Evolutionary conservation across 2,888 invertebrate species (phyloP).

Genomic region (Ormyrus thymus): DNA sequence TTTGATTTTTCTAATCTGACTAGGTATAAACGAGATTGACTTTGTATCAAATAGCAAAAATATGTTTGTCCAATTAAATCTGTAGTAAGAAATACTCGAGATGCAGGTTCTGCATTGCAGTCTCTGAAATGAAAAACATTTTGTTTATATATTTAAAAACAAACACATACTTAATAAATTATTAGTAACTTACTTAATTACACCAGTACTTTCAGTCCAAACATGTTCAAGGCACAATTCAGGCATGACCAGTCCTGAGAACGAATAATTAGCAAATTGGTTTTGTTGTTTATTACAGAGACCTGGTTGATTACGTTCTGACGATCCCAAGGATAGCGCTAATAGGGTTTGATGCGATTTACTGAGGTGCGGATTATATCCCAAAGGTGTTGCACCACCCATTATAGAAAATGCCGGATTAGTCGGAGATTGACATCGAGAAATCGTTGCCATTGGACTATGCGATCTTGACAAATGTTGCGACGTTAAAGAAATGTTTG

Average conservation of each 20-base stretch:
- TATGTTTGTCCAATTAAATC: constrained; percentile 91
- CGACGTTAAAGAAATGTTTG: constrained; percentile 65
- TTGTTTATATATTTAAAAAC: neutral
- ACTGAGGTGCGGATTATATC: constrained; percentile 62
- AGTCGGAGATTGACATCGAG: constrained; percentile 74
- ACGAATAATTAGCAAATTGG: constrained; percentile 36
- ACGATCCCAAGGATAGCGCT: constrained; percentile 64
- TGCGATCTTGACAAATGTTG: constrained; percentile 74
- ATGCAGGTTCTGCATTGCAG: constrained; percentile 78
- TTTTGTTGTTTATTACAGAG: constrained; percentile 1
- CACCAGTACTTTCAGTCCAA: constrained; percentile 85
- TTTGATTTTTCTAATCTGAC: constrained; percentile 82
- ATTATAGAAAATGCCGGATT: constrained; percentile 69
- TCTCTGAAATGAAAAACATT: constrained; percentile 71
- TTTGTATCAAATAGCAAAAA: constrained; percentile 85
- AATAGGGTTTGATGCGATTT: constrained; percentile 69
- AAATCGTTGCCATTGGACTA: constrained; percentile 77
- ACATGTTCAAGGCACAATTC: constrained; percentile 92
- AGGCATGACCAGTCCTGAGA: constrained; percentile 80
- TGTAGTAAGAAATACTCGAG: constrained; percentile 88
- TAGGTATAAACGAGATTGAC: constrained; percentile 81
- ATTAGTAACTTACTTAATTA: constrained; percentile 27
- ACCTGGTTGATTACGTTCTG: constrained; percentile 2
- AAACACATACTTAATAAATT: constrained; percentile 3
- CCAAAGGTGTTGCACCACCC: constrained; percentile 59